Evolutionary conservation across 2,888 invertebrate genomes (phyloP).

Genomic region (Unio delphinus): DNA sequence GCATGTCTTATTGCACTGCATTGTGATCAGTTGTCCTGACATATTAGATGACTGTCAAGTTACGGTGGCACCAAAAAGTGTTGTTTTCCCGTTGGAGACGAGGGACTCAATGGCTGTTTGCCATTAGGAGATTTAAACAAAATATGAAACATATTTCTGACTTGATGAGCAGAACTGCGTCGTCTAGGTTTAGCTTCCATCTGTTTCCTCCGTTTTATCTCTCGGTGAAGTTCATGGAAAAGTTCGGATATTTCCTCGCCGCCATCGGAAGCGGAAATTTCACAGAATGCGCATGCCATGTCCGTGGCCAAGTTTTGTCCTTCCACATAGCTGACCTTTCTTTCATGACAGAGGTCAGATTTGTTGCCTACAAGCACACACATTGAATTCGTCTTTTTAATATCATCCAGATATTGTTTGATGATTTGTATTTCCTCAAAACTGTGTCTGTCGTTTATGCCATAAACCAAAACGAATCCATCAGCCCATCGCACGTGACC

Average conservation of each 20-base stretch:
- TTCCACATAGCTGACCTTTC: constrained; percentile 55
- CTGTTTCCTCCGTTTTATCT: constrained; percentile 62
- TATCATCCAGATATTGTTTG: constrained; percentile 62
- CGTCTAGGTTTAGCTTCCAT: constrained; percentile 60
- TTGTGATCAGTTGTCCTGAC: too few relatives aligned
- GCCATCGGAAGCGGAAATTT: constrained; percentile 69
- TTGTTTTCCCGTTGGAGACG: background rate
- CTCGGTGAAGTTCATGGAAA: constrained; percentile 68
- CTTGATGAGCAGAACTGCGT: constrained; percentile 66
- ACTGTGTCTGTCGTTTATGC: constrained; percentile 62
- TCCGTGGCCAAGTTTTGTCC: constrained; percentile 63
- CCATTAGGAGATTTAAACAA: constrained; percentile 34
- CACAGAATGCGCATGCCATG: constrained; percentile 66
- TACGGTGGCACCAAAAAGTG: background rate
- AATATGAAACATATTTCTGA: constrained; percentile 55
- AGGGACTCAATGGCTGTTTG: too few relatives aligned
- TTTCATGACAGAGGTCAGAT: constrained; percentile 61
- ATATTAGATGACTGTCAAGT: background rate
- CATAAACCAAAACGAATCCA: constrained; percentile 66
- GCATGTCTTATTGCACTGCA: too few relatives aligned
- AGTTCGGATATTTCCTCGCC: constrained; percentile 65
- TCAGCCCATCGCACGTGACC: constrained; percentile 67
- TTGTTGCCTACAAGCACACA: constrained; percentile 68
- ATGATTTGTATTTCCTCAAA: constrained; percentile 55
- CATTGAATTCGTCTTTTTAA: constrained; percentile 62